phyloP scores from a whole-genome alignment of 64 coral and sea anemone species.

The Montipora capricornis region DNA sequence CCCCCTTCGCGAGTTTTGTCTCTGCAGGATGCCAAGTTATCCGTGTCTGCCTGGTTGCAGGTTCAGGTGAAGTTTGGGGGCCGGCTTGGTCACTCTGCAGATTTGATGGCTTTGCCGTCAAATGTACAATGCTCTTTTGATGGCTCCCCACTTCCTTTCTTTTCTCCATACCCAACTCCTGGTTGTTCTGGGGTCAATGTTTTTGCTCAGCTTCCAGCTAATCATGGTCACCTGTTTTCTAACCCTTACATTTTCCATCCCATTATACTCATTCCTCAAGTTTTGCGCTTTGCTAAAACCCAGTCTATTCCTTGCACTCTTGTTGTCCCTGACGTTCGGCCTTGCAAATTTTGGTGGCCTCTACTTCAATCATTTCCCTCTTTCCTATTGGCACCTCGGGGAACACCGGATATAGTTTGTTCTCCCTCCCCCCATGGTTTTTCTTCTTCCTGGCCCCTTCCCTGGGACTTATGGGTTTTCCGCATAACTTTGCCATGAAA shows the following conservation, averaged over 20 bases:
- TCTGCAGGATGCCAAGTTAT: slow-evolving; percentile 23
- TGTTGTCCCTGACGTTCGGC: slow-evolving; percentile 4
- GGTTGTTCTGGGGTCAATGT: neutral
- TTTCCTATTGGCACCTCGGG: neutral
- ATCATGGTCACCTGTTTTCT: neutral
- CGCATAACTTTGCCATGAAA: neutral
- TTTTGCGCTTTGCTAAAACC: neutral
- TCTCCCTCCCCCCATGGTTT: neutral
- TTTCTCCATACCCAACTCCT: neutral
- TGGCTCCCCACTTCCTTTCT: slow-evolving; percentile 32
- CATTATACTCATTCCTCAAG: no score
- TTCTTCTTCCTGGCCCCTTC: slow-evolving; percentile 5
- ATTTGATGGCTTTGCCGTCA: slow-evolving; percentile 55
- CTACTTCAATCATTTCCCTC: neutral
- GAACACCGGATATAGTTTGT: neutral
- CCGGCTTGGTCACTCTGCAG: slow-evolving; percentile 32
- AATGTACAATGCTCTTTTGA: slow-evolving; percentile 16
- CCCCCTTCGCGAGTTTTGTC: neutral
- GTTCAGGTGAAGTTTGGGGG: slow-evolving; percentile 46
- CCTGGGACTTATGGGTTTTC: slow-evolving; percentile 49
- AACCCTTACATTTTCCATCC: neutral
- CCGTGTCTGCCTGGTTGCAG: neutral
- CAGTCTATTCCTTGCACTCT: neutral
- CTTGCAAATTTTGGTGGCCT: slow-evolving; percentile 52
- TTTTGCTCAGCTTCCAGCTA: neutral